Evolutionary conservation across 2,797 vertebrate species (phyloP), one percentile per base, ranked within the genome.

Genomic region (Sebastiscus albofasciatus): DNA sequence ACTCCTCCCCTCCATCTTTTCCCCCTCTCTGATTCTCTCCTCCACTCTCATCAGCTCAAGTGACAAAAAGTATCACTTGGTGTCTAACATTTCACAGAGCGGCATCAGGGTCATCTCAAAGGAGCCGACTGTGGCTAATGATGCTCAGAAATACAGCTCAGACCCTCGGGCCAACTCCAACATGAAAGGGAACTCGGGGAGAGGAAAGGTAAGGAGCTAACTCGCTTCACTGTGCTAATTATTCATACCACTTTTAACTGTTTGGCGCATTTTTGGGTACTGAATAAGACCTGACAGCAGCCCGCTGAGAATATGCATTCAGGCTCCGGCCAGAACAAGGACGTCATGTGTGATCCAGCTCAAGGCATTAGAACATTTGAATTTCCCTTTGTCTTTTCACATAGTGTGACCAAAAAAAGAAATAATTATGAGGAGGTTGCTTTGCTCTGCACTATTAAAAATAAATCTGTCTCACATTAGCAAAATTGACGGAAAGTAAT

Each of bases 171-270:
- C 85, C 81, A 81, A 46, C 67, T 80, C 10, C 5, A 1, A 88
- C 86, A 92, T 92, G 84, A 93, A 93, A 91, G 87, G 58, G 8
- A 84, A 71, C 14, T 36, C 2, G 8, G 16, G 29, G 54, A 84
- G 71, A 70, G 56, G 39, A 89, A 86, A 87, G 84, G 82, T 90
- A 84, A 82, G 70, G 62, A 34, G 62, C 70, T 36, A 22, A 55
- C 71, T 81, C 4, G 4, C 67, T 75, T 75, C 71, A 59, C 79
- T 62, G 56, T 71, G 82, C 74, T 90, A 84, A 92, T 91, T 83
- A 90, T 87, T 87, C 83, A 72, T 11, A 67, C 67, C 46, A 20
- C 69, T 83, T 71, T 83, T 73, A 81, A 87, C 46, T 68, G 61
- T 80, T 78, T 26, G 68, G 26, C 46, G 68, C 75, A 75, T 72